These are phyloP conservation scores for Poecilia velifera DNA, from an alignment of 2,797 vertebrate genomes.

Conservation along the genomic window DNA sequence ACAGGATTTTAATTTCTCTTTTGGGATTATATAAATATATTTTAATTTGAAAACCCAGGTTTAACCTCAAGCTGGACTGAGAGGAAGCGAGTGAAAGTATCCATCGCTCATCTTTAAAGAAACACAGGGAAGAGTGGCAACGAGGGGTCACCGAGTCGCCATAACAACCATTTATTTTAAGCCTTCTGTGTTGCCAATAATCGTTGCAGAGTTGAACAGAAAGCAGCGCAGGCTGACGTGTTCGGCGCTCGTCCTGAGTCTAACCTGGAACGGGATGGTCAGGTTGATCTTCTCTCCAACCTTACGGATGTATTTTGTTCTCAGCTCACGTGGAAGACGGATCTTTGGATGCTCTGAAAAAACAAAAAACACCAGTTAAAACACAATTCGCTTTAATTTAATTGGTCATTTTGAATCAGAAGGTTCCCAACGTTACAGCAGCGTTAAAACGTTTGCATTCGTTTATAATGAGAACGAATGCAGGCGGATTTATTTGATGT, in stretches of 20 bases:
- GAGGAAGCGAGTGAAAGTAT: background rate
- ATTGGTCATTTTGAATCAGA: background rate
- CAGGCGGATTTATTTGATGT: background rate
- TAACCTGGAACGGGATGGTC: constrained; percentile 91
- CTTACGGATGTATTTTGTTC: constrained; percentile 87
- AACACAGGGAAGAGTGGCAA: background rate
- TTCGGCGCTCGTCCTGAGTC: background rate
- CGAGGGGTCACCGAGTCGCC: background rate
- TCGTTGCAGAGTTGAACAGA: too few species aligned
- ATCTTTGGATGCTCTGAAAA: constrained; percentile 89
- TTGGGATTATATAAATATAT: background rate
- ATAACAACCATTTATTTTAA: background rate
- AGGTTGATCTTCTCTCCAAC: constrained; percentile 91
- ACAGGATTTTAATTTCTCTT: background rate
- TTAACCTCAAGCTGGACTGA: background rate
- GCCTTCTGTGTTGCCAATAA: background rate
- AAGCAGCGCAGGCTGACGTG: too few species aligned
- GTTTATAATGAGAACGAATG: background rate
- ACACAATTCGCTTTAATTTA: background rate
- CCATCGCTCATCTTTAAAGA: background rate
- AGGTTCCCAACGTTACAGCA: background rate
- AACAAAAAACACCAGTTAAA: background rate
- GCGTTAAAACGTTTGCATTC: background rate
- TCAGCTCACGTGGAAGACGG: constrained; percentile 88
- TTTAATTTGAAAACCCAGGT: background rate